Percentiles rank a stretch among this genome's conserved stretches.
Conservation (phyloP, 2,113 vertebrate species). For the Tonatia bakeri region DNA sequence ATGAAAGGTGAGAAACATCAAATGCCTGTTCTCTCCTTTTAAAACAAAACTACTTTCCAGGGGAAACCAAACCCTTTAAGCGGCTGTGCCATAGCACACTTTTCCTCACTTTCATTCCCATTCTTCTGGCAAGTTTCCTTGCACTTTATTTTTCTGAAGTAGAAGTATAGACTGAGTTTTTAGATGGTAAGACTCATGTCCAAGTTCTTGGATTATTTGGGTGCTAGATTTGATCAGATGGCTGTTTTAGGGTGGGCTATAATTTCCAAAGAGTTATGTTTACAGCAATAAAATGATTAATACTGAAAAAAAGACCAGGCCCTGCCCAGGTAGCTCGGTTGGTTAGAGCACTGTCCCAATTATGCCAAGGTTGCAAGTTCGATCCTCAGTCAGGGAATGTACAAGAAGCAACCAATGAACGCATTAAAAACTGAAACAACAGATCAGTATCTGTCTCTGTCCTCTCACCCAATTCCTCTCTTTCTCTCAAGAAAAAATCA, state of each 20-base stretch:
- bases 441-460: too few relatives aligned
- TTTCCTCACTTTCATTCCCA: constrained; percentile 53
- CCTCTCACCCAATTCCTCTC: too few relatives aligned
- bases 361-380: too few relatives aligned
- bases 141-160: not conserved
- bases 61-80: constrained; percentile 64
- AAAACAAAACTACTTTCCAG: constrained; percentile 36
- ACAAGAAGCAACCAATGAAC: too few relatives aligned
- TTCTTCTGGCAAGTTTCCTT: constrained; percentile 56
- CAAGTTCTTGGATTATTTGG: not conserved
- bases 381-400: too few relatives aligned
- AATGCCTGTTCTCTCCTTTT: not conserved
- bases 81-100: not conserved
- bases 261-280: constrained; percentile 35
- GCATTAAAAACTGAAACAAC: too few relatives aligned
- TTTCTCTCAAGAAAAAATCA: too few relatives aligned
- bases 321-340: too few relatives aligned
- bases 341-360: too few relatives aligned
- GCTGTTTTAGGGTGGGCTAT: constrained; percentile 39
- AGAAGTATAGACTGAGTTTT: not conserved
- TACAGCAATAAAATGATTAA: constrained; percentile 53
- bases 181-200: not conserved
- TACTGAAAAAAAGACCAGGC: not conserved
- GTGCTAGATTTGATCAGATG: not conserved
- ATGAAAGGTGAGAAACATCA: constrained; percentile 56